Base-by-base conservation (phyloP, 2,888 invertebrate genomes). In the Anagyrus pseudococci region DNA sequence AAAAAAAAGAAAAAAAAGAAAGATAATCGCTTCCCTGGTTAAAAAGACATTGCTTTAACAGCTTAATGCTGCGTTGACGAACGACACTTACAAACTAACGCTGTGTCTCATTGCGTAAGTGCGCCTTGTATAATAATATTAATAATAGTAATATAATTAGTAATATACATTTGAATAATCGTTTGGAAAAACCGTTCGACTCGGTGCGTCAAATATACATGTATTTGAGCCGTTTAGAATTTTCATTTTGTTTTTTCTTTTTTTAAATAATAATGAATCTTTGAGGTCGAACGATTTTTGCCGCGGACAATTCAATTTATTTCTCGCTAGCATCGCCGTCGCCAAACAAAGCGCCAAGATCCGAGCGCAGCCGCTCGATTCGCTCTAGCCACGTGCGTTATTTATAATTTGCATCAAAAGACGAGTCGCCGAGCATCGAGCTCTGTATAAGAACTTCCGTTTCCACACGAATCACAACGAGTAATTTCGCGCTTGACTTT, bases 131-230 rank as follows among this genome's bases (percentile, higher is more conserved):
- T 4, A 13, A 2, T 8, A 37, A 37, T 37, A 15, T 37, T 8
- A 37, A 37, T 29, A 37, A 13, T 37, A 37, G 15, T 37, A 37
- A 37, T 15, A 37, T 13, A 37, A 15, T 15, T 4, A 10, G 10
- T 37, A 2, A 57, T 50, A 25, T 58, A 56, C 40, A 58, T 17
- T 41, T 46, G 19, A 55, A 58, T 46, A 44, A 63, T 54, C 54
- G 33, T n/a, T n/a, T n/a, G n/a, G 53, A 50, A 29, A 43, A 63
- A 50, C 13, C 8, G 22, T n/a, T 53, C n/a, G 17, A 37, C 15
- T 37, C 2, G 13, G 2, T 37, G 10, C 8, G 15, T 37, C 10
- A 37, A 37, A 4, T 37, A 37, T 37, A 37, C 41, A 37, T 44
- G 10, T 61, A 37, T 58, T 23, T 40, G 25, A 25, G 46, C 37